Evolutionary conservation across 2,113 vertebrate species (phyloP), one percentile per base, ranked within the genome.

Genomic region (Tetraodon nigroviridis): DNA sequence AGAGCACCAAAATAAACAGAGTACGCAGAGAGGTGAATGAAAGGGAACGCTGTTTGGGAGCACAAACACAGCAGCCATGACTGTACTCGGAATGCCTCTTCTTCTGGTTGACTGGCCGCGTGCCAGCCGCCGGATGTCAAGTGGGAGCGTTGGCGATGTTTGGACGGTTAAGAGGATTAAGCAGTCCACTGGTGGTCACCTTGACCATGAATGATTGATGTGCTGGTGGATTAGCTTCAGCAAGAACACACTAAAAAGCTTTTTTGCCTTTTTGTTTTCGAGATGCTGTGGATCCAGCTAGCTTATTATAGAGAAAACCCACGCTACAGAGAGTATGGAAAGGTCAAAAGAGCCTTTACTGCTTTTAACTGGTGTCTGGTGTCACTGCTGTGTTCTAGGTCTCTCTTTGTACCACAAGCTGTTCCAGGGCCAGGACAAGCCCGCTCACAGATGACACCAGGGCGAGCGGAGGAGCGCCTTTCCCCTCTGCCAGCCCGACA

Each of bases 1-100:
- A 78, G 86, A 90, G 85, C 85, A 90, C 87, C 86, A 92, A 89
- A 87, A 88, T 86, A 90, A 91, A 90, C 86, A 89, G 73, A 69
- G 81, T 85, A 77, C 66, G 82, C 64, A 53, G 78, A 81, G 81
- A 70, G 75, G 76, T 76, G 86, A 89, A 87, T 90, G 88, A 91
- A 90, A 90, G 85, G 84, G 85, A 88, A 88, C 82, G 89, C 77
- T 92, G 89, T 92, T 90, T 81, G 75, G 84, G 79, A 89, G 84
- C 86, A 82, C 85, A 89, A 90, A 88, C 85, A 85, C 73, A 37
- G 81, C 86, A 78, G 83, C 80, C 78, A 76, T 19, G 57, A 84
- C 79, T 88, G 82, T 75, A 79, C 75, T 78, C 51, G 79, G 83
- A 86, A 89, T 78, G 85, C 76, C 81, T 83, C 86, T 86, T 81